Evolutionary conservation across 2,888 invertebrate species (phyloP), one percentile per base, ranked within the genome.

Genomic region (Apamea anceps): DNA sequence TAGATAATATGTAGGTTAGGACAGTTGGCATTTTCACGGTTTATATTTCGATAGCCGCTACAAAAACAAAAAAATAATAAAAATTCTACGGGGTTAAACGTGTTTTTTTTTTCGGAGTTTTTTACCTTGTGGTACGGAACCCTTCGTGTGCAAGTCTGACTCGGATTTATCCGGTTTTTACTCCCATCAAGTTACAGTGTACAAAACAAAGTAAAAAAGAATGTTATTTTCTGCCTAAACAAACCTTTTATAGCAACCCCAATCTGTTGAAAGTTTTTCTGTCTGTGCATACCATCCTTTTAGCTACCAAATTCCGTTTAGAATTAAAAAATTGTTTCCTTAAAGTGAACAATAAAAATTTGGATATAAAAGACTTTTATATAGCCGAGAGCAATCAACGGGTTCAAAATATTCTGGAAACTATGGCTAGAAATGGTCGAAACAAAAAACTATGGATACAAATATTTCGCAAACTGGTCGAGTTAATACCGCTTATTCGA

Each of bases 271-370:
- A 83, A 79, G 77, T 79, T 86, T 77, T 77, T 76, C 37, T 71
- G 80, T 74, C 37, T 76, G 71, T 72, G 28, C 85, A 87, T 84
- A 80, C 87, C 85, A 66, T 2, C 80, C 87, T 84, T 87, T 84
- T 45, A 65, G 70, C 70, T 37, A 71, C 37, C n/a, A 76, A 84
- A 85, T 85, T 78, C 87, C 84, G 15, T 80, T 80, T 75, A 42
- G 75, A 77, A 84, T 81, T 84, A 83, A 87, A 85, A 84, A 80
- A 84, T 81, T 77, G 78, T 87, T 87, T 72, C 77, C 54, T 75
- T 67, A 15, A 21, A 77, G 72, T 79, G 75, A 75, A 67, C 79
- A 73, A 63, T 48, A 76, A 76, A 80, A 66, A 65, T 60, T 73
- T 80, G 10, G 32, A 54, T 67, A 67, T 71, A 51, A 82, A 82